Conservation (phyloP, 1,140 invertebrate genomes). For the Oryctes rhinoceros region DNA sequence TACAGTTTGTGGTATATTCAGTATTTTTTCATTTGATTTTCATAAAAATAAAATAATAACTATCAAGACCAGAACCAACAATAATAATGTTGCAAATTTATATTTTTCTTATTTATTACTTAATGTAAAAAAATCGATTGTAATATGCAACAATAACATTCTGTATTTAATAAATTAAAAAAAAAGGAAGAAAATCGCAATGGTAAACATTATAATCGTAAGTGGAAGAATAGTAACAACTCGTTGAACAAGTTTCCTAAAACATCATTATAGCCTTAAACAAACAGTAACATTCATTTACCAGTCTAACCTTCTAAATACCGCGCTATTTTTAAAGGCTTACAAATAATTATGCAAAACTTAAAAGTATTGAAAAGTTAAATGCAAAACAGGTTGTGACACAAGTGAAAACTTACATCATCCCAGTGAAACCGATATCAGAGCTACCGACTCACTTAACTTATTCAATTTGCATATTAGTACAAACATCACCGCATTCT, state of each 20-base stretch:
- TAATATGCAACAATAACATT: too few species aligned
- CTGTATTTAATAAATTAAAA: too few species aligned
- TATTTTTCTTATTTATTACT: too few species aligned
- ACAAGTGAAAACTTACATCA: constrained; percentile 15
- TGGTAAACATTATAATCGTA: neutral
- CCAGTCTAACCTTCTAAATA: neutral
- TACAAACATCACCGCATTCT: neutral
- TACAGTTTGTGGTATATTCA: too few species aligned
- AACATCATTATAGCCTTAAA: neutral
- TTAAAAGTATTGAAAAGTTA: too few species aligned
- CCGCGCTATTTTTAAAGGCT: constrained; percentile 8
- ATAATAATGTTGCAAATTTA: too few species aligned
- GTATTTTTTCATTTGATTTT: too few species aligned
- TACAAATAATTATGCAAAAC: neutral
- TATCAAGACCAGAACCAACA: too few species aligned
- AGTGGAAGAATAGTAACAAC: neutral
- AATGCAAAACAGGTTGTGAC: constrained; percentile 3
- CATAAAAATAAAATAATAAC: too few species aligned
- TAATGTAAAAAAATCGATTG: too few species aligned
- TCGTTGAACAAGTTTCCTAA: neutral
- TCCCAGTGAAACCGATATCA: neutral
- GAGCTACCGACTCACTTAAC: neutral
- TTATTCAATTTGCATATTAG: too few species aligned
- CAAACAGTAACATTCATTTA: neutral
- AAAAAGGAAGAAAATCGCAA: too few species aligned